These are phyloP conservation scores for Cliona cf. orientalis DNA, from an alignment of 37 sponge, comb jelly and placozoan species.

Conservation along the genomic window DNA sequence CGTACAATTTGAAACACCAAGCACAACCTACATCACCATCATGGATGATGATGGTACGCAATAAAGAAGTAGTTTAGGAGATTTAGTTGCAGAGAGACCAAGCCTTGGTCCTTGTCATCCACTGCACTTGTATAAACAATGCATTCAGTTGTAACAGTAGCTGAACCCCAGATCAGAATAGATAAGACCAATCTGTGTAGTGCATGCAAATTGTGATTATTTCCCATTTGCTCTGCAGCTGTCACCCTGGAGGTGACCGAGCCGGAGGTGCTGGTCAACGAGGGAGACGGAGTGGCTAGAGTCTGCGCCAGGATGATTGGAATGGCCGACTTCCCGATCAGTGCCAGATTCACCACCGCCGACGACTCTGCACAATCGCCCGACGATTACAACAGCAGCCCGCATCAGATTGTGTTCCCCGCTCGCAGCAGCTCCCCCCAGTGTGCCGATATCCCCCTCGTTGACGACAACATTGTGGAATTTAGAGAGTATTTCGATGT, in stretches of 20 bases:
- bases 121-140: too few species aligned
- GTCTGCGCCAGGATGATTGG: constrained; percentile 19
- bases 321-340: neutral
- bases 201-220: too few species aligned
- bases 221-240: too few species aligned
- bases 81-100: neutral
- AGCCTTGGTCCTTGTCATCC: neutral
- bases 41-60: constrained; percentile 23
- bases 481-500: neutral
- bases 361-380: neutral
- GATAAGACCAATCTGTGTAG: too few species aligned
- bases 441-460: neutral
- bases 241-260: neutral
- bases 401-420: neutral
- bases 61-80: neutral
- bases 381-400: neutral
- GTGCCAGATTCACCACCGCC: neutral
- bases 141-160: neutral
- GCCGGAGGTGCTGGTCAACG: neutral
- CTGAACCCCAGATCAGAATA: too few species aligned
- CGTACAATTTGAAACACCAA: neutral
- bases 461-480: constrained; percentile 29
- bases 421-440: neutral
- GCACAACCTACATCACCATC: neutral
- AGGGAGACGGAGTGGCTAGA: neutral